These are phyloP conservation scores for Micropoecilia bifurca DNA, from an alignment of 2,797 vertebrate species.

Conservation along the genomic window DNA sequence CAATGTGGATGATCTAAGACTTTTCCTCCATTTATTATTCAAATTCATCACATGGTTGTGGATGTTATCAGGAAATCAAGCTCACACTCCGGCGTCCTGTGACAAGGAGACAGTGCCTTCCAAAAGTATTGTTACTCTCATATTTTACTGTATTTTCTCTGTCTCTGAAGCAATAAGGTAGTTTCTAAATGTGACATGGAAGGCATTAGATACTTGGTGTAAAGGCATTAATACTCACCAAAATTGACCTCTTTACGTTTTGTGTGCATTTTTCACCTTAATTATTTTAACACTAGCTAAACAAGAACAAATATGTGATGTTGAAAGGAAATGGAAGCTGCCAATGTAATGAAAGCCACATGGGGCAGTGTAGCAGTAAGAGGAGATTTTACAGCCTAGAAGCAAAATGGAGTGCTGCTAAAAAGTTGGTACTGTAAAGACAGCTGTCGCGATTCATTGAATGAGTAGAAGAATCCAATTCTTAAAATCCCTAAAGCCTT, in stretches of 20 bases:
- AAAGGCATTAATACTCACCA: neutral
- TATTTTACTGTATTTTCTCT: neutral
- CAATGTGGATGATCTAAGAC: constrained; percentile 52
- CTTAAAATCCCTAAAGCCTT: too few species aligned
- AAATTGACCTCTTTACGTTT: neutral
- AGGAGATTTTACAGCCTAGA: neutral
- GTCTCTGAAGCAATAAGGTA: neutral
- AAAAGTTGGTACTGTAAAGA: neutral
- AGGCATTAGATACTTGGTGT: neutral
- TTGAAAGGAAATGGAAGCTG: neutral
- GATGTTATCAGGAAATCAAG: constrained; percentile 22
- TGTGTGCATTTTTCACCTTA: neutral
- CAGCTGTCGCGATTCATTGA: too few species aligned
- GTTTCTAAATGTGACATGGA: neutral
- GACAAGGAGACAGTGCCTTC: neutral
- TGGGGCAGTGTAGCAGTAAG: neutral
- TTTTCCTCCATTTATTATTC: constrained; percentile 46
- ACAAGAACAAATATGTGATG: neutral
- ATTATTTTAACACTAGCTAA: neutral
- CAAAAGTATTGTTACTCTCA: neutral
- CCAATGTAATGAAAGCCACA: too few species aligned
- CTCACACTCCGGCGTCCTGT: neutral
- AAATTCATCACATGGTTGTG: constrained; percentile 31
- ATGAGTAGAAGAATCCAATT: too few species aligned
- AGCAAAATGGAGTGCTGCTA: neutral